Conservation (phyloP, 2,113 vertebrate species). For the Tyto alba region DNA sequence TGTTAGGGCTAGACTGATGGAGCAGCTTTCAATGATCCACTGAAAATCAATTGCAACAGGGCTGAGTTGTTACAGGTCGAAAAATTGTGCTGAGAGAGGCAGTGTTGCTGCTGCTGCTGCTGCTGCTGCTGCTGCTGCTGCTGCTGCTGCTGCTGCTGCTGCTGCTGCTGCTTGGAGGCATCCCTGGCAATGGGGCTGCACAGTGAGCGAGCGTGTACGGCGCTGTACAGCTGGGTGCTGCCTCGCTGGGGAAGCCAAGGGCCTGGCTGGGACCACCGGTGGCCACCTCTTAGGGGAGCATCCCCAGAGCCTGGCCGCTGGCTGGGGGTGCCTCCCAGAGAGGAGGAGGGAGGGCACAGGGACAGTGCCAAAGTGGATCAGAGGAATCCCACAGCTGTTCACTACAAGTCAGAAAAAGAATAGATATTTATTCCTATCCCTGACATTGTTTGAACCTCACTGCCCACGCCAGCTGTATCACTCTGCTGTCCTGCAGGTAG, state of each 20-base stretch:
- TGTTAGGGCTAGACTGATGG: background rate
- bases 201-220: accelerated
- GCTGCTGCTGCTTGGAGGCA: background rate
- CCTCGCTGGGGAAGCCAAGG: background rate
- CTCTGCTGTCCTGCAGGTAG: background rate
- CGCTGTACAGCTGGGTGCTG: accelerated
- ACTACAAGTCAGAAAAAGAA: background rate
- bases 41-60: constrained; percentile 5
- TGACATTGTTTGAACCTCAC: background rate
- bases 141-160: background rate
- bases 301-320: accelerated
- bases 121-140: background rate
- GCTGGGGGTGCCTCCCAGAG: background rate
- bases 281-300: background rate
- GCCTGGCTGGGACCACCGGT: background rate
- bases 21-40: background rate
- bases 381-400: background rate
- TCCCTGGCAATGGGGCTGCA: background rate
- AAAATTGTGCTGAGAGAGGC: background rate
- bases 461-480: background rate
- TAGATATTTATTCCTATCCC: background rate
- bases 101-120: background rate
- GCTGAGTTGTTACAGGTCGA: background rate
- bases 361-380: background rate
- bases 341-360: background rate